phyloP scores from a whole-genome alignment of 2,113 vertebrate species.

The Spheniscus mendiculus region DNA sequence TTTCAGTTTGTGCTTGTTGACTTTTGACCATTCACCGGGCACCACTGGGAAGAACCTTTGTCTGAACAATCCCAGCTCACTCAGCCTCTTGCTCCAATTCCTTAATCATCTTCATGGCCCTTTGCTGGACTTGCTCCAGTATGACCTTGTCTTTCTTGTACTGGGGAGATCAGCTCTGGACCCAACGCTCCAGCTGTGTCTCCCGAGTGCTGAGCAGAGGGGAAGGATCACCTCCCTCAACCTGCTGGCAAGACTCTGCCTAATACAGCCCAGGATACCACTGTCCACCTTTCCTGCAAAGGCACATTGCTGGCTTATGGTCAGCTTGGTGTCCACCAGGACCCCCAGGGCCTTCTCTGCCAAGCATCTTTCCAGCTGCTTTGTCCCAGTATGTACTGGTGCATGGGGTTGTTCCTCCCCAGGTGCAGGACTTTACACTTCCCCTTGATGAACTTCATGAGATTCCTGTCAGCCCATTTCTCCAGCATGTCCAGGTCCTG shows the following conservation, averaged over 20 bases:
- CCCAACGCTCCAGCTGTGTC: neutral
- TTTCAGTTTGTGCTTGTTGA: too few species aligned
- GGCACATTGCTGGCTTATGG: neutral
- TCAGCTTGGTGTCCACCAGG: neutral
- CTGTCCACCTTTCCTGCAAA: neutral
- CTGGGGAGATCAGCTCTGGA: neutral
- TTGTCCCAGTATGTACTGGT: neutral
- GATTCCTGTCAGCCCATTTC: neutral
- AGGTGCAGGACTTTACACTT: neutral
- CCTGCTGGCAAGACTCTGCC: neutral
- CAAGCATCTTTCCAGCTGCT: neutral
- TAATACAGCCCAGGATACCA: neutral
- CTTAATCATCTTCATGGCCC: rapidly evolving
- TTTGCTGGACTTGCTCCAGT: neutral
- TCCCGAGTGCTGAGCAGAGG: neutral
- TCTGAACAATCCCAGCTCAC: neutral
- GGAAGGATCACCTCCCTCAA: neutral
- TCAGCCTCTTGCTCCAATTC: neutral
- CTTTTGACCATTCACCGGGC: neutral
- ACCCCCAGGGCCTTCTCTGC: neutral
- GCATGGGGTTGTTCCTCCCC: neutral
- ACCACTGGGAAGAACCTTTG: neutral
- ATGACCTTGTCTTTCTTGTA: neutral
- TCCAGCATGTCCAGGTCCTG: neutral
- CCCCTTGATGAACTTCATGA: neutral